Evolutionary conservation across 2,113 vertebrate species (phyloP).

Genomic region (Leucosticte australis): DNA sequence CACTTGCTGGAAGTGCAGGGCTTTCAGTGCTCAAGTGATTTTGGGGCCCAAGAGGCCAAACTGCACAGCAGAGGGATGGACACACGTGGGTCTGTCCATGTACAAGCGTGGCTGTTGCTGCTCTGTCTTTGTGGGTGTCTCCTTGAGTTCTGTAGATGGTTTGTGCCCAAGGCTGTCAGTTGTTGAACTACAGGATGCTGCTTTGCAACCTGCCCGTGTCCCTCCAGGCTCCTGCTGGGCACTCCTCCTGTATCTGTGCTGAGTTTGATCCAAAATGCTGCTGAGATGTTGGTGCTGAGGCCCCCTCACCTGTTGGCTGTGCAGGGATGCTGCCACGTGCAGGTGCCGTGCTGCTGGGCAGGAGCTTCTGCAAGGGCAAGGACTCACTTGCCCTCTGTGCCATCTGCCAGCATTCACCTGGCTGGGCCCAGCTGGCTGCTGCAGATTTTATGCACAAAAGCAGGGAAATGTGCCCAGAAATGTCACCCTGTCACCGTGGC

Average conservation of each 20-base stretch:
- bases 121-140: background rate
- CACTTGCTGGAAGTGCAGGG: background rate
- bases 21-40: background rate
- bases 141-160: background rate
- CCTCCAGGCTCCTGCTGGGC: background rate
- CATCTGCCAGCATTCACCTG: background rate
- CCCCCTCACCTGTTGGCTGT: background rate
- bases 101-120: background rate
- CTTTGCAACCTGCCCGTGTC: background rate
- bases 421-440: background rate
- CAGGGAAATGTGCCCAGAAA: background rate
- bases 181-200: background rate
- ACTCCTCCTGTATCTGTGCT: background rate
- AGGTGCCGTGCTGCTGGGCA: background rate
- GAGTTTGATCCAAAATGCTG: background rate
- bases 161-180: background rate
- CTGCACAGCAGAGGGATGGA: accelerated
- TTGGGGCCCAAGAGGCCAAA: accelerated
- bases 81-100: accelerated
- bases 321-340: background rate
- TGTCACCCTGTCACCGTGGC: background rate
- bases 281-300: background rate
- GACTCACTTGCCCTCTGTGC: background rate
- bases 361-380: background rate
- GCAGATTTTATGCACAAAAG: background rate